Conservation (phyloP, 2,888 invertebrate genomes). For the Synanthedon formicaeformis region DNA sequence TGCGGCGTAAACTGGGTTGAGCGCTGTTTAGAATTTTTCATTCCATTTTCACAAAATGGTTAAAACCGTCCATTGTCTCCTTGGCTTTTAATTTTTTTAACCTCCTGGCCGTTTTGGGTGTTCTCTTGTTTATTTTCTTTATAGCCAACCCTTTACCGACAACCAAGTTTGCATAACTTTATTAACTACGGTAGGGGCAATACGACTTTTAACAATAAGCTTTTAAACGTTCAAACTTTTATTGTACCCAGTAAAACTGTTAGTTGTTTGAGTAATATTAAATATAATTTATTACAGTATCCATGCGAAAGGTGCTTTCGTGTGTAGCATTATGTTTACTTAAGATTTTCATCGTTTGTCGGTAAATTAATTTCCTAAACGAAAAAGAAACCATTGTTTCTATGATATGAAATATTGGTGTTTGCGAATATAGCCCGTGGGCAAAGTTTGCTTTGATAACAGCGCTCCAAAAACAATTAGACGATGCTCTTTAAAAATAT, state of each 20-base stretch:
- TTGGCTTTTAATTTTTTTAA: slow-evolving; percentile 36
- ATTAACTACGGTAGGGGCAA: not conserved
- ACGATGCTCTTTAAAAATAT: slow-evolving; percentile 44
- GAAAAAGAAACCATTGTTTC: slow-evolving; percentile 19
- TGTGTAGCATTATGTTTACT: slow-evolving; percentile 12
- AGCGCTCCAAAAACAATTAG: slow-evolving; percentile 58
- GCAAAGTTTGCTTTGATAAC: slow-evolving; percentile 48
- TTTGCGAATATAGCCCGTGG: slow-evolving; percentile 18
- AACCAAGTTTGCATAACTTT: slow-evolving; percentile 46
- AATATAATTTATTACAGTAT: not conserved
- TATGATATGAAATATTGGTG: slow-evolving; percentile 14
- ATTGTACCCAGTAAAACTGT: not conserved
- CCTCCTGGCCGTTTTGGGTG: slow-evolving; percentile 42
- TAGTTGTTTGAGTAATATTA: not conserved
- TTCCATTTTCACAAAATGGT: slow-evolving; percentile 37
- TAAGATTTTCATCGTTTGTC: slow-evolving; percentile 18
- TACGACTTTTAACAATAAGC: not conserved
- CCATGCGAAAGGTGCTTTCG: not conserved
- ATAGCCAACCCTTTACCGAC: slow-evolving; percentile 40
- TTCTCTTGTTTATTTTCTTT: slow-evolving; percentile 48
- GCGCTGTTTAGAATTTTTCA: slow-evolving; percentile 35
- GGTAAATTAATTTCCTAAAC: slow-evolving; percentile 2
- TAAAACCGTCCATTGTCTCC: slow-evolving; percentile 40
- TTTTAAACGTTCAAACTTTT: not conserved
- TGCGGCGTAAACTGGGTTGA: slow-evolving; percentile 28